These are phyloP conservation scores for Drosophila pseudoobscura DNA, from an alignment of 1,140 invertebrate species.

Conservation along the genomic window DNA sequence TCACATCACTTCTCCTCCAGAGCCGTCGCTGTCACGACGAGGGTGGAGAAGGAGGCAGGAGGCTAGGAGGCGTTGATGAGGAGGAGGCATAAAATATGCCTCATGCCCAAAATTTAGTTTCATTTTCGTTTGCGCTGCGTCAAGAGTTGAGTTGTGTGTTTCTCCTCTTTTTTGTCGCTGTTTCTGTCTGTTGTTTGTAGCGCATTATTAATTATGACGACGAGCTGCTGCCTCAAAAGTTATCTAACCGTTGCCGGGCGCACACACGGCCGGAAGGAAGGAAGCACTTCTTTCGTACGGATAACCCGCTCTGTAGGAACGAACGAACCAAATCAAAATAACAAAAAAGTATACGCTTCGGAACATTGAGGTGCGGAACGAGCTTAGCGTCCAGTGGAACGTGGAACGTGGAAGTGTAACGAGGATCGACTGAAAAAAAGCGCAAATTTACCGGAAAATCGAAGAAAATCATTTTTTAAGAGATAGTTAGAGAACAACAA, in stretches of 20 bases:
- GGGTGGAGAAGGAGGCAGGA: too few species aligned
- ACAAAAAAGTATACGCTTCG: too few species aligned
- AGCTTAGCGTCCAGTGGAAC: too few species aligned
- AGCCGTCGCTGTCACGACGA: too few species aligned
- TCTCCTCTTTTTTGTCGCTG: slow-evolving; percentile 9
- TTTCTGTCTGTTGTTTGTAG: slow-evolving; percentile 53
- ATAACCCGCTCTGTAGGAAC: too few species aligned
- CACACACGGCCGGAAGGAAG: slow-evolving; percentile 30
- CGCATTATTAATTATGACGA: slow-evolving; percentile 79
- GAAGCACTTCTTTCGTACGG: background rate
- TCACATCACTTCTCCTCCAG: slow-evolving; percentile 20
- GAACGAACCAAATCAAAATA: too few species aligned
- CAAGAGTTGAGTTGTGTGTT: slow-evolving; percentile 31
- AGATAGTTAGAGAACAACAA: background rate
- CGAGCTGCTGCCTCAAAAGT: slow-evolving; percentile 63
- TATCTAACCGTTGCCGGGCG: slow-evolving; percentile 73
- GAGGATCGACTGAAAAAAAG: too few species aligned
- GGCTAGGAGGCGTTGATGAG: slow-evolving; percentile 14
- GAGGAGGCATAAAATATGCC: slow-evolving; percentile 30
- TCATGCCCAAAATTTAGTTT: slow-evolving; percentile 39
- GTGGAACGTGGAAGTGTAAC: too few species aligned
- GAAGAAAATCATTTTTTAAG: too few species aligned
- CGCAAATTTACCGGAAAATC: too few species aligned
- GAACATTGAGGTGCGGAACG: too few species aligned
- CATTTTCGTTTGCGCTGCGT: slow-evolving; percentile 52